These are phyloP conservation scores for Orthonychiurus folsomi DNA, from an alignment of 2,888 invertebrate genomes.

Conservation along the genomic window DNA sequence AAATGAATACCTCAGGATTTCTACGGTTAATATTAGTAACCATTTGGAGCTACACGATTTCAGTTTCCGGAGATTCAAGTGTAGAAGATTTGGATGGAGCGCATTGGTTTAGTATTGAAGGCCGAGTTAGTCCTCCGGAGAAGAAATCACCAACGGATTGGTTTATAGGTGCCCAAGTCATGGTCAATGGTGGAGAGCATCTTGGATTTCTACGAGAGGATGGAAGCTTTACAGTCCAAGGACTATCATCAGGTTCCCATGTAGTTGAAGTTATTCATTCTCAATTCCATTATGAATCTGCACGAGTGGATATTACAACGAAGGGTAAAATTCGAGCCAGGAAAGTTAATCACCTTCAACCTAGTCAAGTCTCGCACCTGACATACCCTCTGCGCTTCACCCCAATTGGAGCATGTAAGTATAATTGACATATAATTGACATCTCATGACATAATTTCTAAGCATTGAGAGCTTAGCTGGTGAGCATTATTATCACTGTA, in stretches of 20 bases:
- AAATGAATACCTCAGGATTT: not conserved
- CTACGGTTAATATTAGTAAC: not conserved
- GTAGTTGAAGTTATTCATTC: conserved; percentile 86
- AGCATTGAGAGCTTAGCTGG: no score
- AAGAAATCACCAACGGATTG: conserved; percentile 48
- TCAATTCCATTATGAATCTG: conserved; percentile 84
- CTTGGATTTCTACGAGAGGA: conserved; percentile 82
- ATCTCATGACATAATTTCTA: no score
- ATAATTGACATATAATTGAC: no score
- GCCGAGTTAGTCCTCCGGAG: conserved; percentile 29
- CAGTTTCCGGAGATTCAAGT: conserved; percentile 3
- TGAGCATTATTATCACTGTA: no score
- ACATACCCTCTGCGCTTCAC: conserved; percentile 87
- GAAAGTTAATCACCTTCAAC: conserved; percentile 87
- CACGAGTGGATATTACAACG: conserved; percentile 91
- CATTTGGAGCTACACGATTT: not conserved
- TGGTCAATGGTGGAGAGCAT: conserved; percentile 81
- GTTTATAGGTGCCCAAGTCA: conserved; percentile 66
- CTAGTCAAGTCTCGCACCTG: conserved; percentile 77
- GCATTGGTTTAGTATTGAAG: conserved; percentile 27
- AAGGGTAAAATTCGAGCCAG: conserved; percentile 94
- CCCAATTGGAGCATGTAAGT: conserved; percentile 61
- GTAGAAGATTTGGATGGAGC: not conserved
- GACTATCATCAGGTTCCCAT: conserved; percentile 85
- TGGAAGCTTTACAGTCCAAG: conserved; percentile 79